phyloP scores from a whole-genome alignment of 2,113 vertebrate genomes.

The Galeopterus variegatus region DNA sequence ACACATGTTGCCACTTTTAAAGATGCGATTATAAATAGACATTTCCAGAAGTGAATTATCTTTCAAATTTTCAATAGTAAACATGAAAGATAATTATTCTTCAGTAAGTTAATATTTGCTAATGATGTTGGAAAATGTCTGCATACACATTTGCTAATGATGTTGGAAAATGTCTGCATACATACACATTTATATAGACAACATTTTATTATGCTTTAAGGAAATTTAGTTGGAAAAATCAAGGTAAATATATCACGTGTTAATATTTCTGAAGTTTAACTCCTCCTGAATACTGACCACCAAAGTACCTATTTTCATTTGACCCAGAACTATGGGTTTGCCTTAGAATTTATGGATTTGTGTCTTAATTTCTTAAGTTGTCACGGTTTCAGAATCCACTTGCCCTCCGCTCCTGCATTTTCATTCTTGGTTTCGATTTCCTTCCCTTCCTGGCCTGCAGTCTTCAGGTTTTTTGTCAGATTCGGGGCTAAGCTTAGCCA shows the following conservation, averaged over 20 bases:
- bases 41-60: neutral
- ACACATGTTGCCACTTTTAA: neutral
- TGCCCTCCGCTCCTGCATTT: neutral
- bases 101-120: slow-evolving; percentile 56
- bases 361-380: slow-evolving; percentile 11
- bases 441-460: slow-evolving; percentile 51
- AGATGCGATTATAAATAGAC: neutral
- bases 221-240: slow-evolving; percentile 41
- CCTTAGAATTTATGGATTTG: neutral
- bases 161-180: neutral
- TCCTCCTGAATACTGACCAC: neutral
- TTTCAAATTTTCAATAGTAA: slow-evolving; percentile 18
- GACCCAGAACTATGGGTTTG: neutral
- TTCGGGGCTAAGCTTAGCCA: slow-evolving; percentile 59
- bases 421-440: slow-evolving; percentile 5
- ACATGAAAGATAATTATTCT: slow-evolving; percentile 46
- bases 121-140: neutral
- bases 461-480: slow-evolving; percentile 42
- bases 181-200: neutral
- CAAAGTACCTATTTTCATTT: slow-evolving; percentile 17
- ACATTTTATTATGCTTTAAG: slow-evolving; percentile 27
- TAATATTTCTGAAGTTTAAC: slow-evolving; percentile 21
- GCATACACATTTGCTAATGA: neutral
- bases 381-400: neutral
- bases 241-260: neutral